Evolutionary conservation across 2,888 invertebrate genomes (phyloP).

Genomic region (Kuschelorhynchus macadamiae): DNA sequence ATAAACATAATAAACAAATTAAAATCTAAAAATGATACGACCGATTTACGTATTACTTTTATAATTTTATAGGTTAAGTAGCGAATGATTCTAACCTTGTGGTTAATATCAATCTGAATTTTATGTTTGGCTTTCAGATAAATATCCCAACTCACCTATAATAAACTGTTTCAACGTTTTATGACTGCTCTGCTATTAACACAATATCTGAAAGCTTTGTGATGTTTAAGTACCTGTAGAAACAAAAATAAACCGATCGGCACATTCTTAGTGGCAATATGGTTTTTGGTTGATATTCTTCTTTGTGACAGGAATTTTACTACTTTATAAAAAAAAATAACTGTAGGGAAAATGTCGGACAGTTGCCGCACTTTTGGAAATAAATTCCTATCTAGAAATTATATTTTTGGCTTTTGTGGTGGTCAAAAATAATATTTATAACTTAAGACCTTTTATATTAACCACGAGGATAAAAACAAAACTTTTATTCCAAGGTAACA

Average conservation of each 20-base stretch:
- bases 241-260: constrained; percentile 45
- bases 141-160: constrained; percentile 47
- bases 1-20: too few relatives aligned
- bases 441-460: too few relatives aligned
- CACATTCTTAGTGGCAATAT: constrained; percentile 42
- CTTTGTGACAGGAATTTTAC: not conserved
- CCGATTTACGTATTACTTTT: constrained; percentile 33
- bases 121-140: constrained; percentile 46
- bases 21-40: not conserved
- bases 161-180: constrained; percentile 46
- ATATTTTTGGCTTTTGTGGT: too few relatives aligned
- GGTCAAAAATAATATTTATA: too few relatives aligned
- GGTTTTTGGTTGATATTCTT: constrained; percentile 22
- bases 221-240: constrained; percentile 49
- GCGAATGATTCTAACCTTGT: constrained; percentile 40
- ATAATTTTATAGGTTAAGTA: constrained; percentile 38
- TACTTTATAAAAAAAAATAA: too few relatives aligned
- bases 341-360: too few relatives aligned
- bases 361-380: too few relatives aligned
- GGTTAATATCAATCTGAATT: constrained; percentile 45
- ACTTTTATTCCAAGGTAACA: too few relatives aligned
- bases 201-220: constrained; percentile 51
- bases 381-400: too few relatives aligned
- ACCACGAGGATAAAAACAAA: too few relatives aligned
- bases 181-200: constrained; percentile 47